Base-by-base conservation (phyloP, 2,797 vertebrate species). In the Meda fulgida region DNA sequence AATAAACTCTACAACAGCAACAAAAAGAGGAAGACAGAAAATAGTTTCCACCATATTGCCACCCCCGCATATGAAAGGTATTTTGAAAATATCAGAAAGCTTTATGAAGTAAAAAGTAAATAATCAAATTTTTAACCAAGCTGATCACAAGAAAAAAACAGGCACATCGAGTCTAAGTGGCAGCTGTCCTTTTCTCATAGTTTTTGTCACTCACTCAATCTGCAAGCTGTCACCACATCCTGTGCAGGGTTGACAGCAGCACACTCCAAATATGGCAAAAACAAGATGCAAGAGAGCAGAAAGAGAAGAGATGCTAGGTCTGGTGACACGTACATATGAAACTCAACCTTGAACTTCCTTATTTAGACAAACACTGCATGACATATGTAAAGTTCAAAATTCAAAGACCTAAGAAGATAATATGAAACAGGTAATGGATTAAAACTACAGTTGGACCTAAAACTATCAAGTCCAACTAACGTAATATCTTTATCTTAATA, bases 251-350 rank as follows among this genome's bases (percentile, higher is more conserved):
- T 78, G 87, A 91, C 88, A 93, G 90, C 88, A 46, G 92, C 91
- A 26, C 87, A 71, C 90, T 94, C 95, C 95, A 93, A 95, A 96
- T 96, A 96, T 93, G 95, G 95, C 92, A 91, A 96, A 93, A 94
- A 94, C 86, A 73, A 78, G 34, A 67, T 63, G 77, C 51, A 79
- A 80, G 60, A 81, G 77, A 46, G 60, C 53, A 84, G 53, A 84
- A 81, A 86, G 72, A 80, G 43, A 86, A 63, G 81, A 36, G 76
- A 71, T 43, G 80, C 78, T 77, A 67, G 86, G 80, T 83, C 38
- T 53, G 88, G 92, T 93, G 91, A 92, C 93, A 91, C 87, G 84
- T 65, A 87, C 79, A 81, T 84, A 81, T 87, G 87, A 90, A 92
- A 92, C 89, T 75, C 85, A 11, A 88, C 86, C 80, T 85, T 84